Base-by-base conservation (phyloP, 2,888 invertebrate genomes). In the Hemistola chrysoprasaria region DNA sequence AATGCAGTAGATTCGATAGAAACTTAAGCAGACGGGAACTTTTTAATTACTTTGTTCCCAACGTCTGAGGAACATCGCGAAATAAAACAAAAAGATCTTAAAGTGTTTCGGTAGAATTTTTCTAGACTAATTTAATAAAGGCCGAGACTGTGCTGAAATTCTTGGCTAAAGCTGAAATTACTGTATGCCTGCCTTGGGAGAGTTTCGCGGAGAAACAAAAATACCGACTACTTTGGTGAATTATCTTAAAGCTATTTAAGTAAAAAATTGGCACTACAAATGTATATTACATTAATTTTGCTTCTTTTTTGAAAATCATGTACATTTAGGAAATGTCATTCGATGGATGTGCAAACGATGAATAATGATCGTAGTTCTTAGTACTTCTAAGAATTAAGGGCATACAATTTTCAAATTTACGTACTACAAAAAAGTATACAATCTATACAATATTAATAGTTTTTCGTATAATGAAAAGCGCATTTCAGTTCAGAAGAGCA, bases 11-110 rank as follows among this genome's bases (percentile, higher is more conserved):
- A 48, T 48, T 48, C 40, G 42, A 53, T 60, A 56, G 50, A 59
- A 67, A 62, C 59, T 59, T 62, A 59, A 59, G 53, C 53, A 57
- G 46, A 62, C 56, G 51, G 43, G 59, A 72, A 73, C 65, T 73
- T 73, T 71, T 75, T 75, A 75, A 75, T 75, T 75, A 73, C 71
- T 71, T 71, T 65, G 65, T 68, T 68, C 68, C 51, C 54, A 59
- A 58, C 59, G 70, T 65, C 65, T 71, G 63, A 51, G 49, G 50
- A 53, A 50, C 55, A 55, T 55, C 40, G 57, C 47, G 46, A 59
- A 59, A 59, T 58, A 57, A 63, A 59, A 56, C 53, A 61, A 63
- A 66, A 62, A 61, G 57, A 56, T 40, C 45, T 45, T 50, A 54
- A 65, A 59, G 52, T 50, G 53, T 58, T 56, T 44, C 50, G 47